Evolutionary conservation across 2,797 vertebrate species (phyloP), one percentile per base, ranked within the genome.

Genomic region (Anguilla marmorata): DNA sequence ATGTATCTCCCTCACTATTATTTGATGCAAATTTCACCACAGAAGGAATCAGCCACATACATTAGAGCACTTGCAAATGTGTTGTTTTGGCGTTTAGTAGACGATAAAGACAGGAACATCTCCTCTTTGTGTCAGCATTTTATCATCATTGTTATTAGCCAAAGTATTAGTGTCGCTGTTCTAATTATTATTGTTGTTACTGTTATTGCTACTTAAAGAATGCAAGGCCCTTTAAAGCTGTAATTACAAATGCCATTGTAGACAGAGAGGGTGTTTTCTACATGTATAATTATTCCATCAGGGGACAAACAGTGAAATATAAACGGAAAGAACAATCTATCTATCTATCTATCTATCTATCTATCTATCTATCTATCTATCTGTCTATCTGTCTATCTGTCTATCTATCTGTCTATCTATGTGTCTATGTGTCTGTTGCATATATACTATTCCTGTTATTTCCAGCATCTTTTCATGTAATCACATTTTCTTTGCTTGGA

Each of bases 11-110:
- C 87, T 87, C 66, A 87, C 86, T 85, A 82, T 50, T 90, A 82
- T 50, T 90, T 89, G 91, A 91, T 37, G 86, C 89, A 91, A 91
- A 90, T 92, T 91, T 91, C 16, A 79, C 89, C 85, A 6, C 89
- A 87, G 88, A 91, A 89, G 88, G 88, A 89, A 74, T 56, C 86
- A 85, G 86, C 7, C 85, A 87, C 88, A 83, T 85, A 84, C 85
- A 87, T 30, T 63, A 83, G 6, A 83, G 82, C 74, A 50, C 52
- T 84, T 84, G 85, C 52, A 33, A 69, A 52, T 72, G 63, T 24
- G 50, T 41, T 85, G 52, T 86, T 72, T 80, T 58, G 37, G 87
- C 58, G 82, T 58, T 86, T 58, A 56, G 87, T 58, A 54, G 86
- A 63, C 54, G 69, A 84, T 60, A 84, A 74, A 87, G 76, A 83